Evolutionary conservation across 2,888 invertebrate genomes (phyloP), one percentile per base, ranked within the genome.

Genomic region (Leptodirus hochenwartii): DNA sequence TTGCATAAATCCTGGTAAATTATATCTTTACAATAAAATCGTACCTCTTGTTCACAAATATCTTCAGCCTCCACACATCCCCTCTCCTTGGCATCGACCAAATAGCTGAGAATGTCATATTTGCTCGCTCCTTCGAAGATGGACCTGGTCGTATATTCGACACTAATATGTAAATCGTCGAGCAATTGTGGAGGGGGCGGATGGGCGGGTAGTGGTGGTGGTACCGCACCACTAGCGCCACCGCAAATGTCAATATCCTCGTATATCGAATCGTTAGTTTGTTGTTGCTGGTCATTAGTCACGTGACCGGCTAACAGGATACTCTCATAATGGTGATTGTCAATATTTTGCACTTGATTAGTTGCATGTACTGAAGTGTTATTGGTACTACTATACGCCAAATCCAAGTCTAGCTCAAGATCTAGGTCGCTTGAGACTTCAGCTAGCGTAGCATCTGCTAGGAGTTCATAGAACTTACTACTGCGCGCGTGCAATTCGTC

Each of bases 31-130:
- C n/a, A n/a, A n/a, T n/a, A n/a, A n/a, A n/a, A n/a, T n/a, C n/a
- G n/a, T n/a, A n/a, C n/a, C n/a, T n/a, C n/a, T n/a, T n/a, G n/a
- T n/a, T n/a, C n/a, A n/a, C n/a, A n/a, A n/a, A n/a, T 61, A 47
- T 75, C 76, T 55, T 75, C 75, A 6, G 25, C 6, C 32, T 69
- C 63, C 41, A 69, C 66, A 32, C 76, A 65, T 4, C 75, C 75
- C 37, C 76, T 61, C 52, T 78, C 77, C 56, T 80, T 79, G 35
- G 84, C 80, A 51, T 84, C 85, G 35, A 87, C 85, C 38, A 90
- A 61, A 47, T 87, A 88, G 35, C 80, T 84, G 29, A 90, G 61
- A 43, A 90, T 81, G 46, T 90, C 87, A 45, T 85, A 84, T 51
- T 85, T 85, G 9, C 84, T 81, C 34, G 79, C 79, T 29, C 81